Conservation (phyloP, 2,113 vertebrate genomes). For the Poicephalus meyeri region DNA sequence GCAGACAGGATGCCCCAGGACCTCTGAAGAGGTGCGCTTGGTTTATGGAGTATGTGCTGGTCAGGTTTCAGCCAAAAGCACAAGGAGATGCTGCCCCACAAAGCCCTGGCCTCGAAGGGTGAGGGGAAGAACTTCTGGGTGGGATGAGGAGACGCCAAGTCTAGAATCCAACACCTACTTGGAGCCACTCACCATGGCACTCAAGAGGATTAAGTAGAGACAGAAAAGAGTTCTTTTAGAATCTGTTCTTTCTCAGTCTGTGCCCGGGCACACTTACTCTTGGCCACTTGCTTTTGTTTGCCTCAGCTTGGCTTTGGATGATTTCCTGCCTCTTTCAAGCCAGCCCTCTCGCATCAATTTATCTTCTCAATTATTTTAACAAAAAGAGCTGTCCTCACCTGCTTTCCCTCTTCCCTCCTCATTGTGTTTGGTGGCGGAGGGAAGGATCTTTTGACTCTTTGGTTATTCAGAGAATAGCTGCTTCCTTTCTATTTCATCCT, state of each 20-base stretch:
- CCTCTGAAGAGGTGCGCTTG: neutral
- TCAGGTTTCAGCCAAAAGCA: neutral
- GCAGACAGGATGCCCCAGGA: neutral
- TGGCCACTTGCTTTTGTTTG: neutral
- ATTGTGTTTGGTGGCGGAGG: neutral
- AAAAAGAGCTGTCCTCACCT: neutral
- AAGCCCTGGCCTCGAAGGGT: neutral
- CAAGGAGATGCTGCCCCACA: neutral
- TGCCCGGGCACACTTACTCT: neutral
- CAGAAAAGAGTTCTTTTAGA: neutral
- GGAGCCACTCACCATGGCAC: neutral
- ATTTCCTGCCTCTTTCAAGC: neutral
- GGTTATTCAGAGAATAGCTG: neutral
- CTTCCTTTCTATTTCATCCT: neutral
- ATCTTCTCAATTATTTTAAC: neutral
- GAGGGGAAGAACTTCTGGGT: neutral
- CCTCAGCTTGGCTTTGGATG: neutral
- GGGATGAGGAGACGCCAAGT: neutral
- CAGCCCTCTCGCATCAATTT: rapidly evolving
- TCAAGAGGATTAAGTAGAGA: neutral
- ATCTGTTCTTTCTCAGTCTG: neutral
- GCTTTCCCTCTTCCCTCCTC: neutral
- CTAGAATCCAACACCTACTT: neutral
- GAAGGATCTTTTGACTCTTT: neutral
- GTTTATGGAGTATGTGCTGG: rapidly evolving